Conservation (phyloP, 2,113 vertebrate genomes). For the Saccopteryx bilineata region DNA sequence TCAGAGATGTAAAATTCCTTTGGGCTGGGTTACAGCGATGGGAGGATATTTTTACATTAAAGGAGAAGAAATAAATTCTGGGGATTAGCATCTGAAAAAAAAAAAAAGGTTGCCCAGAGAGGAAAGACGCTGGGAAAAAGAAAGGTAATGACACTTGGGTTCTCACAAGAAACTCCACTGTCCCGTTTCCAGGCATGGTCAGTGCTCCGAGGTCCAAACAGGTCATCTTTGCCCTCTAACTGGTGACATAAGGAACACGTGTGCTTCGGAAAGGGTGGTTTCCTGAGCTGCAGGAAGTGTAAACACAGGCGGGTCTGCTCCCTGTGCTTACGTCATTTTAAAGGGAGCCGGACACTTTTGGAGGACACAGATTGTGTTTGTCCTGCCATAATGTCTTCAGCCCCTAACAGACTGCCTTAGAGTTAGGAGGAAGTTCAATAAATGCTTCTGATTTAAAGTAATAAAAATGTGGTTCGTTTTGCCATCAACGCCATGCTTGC, state of each 20-base stretch:
- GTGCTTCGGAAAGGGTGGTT: slow-evolving; percentile 43
- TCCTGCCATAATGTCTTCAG: background rate
- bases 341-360: background rate
- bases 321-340: background rate
- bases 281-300: background rate
- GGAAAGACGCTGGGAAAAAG: background rate
- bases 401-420: background rate
- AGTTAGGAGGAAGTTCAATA: background rate
- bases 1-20: slow-evolving; percentile 47
- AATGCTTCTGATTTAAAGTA: background rate
- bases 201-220: background rate
- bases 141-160: background rate
- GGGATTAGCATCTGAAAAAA: slow-evolving; percentile 48
- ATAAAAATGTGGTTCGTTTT: background rate
- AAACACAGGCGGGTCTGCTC: background rate
- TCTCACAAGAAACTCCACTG: background rate
- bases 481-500: background rate
- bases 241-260: slow-evolving; percentile 18
- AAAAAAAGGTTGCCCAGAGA: background rate
- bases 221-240: background rate
- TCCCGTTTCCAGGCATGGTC: background rate
- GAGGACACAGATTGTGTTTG: background rate
- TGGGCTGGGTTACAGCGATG: slow-evolving; percentile 32
- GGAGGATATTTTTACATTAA: slow-evolving; percentile 70
- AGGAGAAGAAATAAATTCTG: slow-evolving; percentile 54